These are phyloP conservation scores for Xenopus borealis DNA, from an alignment of 2,113 vertebrate species.

Conservation along the genomic window DNA sequence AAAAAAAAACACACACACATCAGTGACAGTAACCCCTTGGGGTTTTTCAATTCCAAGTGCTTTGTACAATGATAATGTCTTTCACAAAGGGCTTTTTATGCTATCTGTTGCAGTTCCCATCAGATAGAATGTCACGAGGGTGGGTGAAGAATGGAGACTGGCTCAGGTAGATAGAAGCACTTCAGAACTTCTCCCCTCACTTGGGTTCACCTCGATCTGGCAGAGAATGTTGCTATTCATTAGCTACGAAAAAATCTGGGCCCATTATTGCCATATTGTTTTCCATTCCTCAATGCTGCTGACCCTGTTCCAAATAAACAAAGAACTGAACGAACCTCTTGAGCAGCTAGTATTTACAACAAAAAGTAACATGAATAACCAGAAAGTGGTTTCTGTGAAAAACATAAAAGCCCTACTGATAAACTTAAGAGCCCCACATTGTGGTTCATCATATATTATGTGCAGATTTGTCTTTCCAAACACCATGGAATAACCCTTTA, in stretches of 20 bases:
- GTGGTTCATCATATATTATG: not conserved
- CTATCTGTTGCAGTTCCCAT: slow-evolving; percentile 63
- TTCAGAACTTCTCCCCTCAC: slow-evolving; percentile 6
- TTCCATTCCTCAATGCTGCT: not conserved
- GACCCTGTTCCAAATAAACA: not conserved
- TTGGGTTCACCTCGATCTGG: slow-evolving; percentile 14
- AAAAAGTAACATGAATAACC: not conserved
- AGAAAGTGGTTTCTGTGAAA: not conserved
- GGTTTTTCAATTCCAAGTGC: slow-evolving; percentile 71
- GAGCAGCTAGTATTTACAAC: not conserved
- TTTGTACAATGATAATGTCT: slow-evolving; percentile 74
- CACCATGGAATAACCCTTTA: no score
- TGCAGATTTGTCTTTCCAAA: not conserved
- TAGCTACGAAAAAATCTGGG: not conserved
- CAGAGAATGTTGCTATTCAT: not conserved
- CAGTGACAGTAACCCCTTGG: slow-evolving; percentile 56
- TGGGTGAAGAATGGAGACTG: slow-evolving; percentile 2
- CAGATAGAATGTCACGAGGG: slow-evolving; percentile 57
- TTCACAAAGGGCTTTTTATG: slow-evolving; percentile 68
- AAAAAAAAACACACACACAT: slow-evolving; percentile 38
- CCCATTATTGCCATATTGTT: not conserved
- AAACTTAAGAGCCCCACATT: not conserved
- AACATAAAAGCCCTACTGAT: not conserved
- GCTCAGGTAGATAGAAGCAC: slow-evolving; percentile 11
- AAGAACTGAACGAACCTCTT: not conserved